Evolutionary conservation across 2,888 invertebrate species (phyloP), one percentile per base, ranked within the genome.

Genomic region (Agonopterix subpropinquella): DNA sequence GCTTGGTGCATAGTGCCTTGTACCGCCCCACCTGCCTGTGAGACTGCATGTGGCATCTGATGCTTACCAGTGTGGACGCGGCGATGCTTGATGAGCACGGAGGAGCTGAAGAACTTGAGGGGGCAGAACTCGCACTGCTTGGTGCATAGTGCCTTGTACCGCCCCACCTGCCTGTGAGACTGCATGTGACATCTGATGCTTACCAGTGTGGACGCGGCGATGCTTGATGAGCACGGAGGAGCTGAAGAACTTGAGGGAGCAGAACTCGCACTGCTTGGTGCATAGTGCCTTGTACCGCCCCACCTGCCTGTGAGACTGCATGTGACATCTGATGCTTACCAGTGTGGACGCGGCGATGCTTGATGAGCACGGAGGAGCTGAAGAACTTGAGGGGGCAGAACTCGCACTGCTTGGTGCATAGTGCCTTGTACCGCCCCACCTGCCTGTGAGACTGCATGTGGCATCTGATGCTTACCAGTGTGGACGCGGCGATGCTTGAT

Each of bases 311-410:
- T n/a, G n/a, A n/a, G n/a, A n/a, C n/a, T n/a, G n/a, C n/a, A 55
- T 61, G 58, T 86, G 86, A 0, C 15, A 43, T 15, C 15, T 15
- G 15, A 15, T 15, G 8, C 36, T n/a, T 57, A 82, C 89, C 89
- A 41, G 89, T 89, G 53, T 90, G 90, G 18, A 62, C 73, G 1
- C 85, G 59, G 5, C 81, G 69, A 61, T 90, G 90, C 53, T 84
- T 78, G 46, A 75, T 71, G 9, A 89, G 69, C 41, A 82, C 82
- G 18, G 73, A 57, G 0, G 49, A 47, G 1, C 75, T 68, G 54
- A 74, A 85, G 57, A 89, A 90, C 41, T 67, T 74, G 37, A 73
- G 76, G n/a, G n/a, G n/a, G 56, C 90, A 90, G 56, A 61, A 75
- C 53, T 83, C 77, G 60, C 90, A 90, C 41, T 67, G 65, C 46